Conservation (phyloP, 2,113 vertebrate species). For the Limnothrissa miodon region DNA sequence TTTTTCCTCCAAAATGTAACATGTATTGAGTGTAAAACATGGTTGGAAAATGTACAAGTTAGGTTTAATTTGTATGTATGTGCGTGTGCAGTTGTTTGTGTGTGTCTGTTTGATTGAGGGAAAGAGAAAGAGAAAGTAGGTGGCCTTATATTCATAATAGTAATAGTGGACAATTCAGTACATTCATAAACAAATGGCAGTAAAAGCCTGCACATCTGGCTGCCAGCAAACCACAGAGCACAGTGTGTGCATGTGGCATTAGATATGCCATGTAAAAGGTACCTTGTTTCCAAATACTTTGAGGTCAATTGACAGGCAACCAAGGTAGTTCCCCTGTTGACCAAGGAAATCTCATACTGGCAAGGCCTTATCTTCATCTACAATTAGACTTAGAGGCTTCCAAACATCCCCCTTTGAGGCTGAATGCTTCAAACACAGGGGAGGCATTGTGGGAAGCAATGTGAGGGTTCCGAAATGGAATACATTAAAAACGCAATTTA, state of each 20-base stretch:
- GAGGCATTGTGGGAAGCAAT: conserved; percentile 40
- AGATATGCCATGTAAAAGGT: neutral
- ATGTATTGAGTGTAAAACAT: neutral
- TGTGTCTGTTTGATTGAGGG: neutral
- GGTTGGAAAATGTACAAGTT: too few relatives aligned
- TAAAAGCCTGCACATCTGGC: neutral
- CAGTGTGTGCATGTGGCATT: neutral
- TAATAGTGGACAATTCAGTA: neutral
- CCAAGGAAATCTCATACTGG: neutral
- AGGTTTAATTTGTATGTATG: too few relatives aligned
- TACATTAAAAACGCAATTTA: conserved; percentile 53
- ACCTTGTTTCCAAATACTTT: neutral
- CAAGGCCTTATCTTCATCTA: neutral
- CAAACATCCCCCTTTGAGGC: conserved; percentile 17
- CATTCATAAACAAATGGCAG: neutral
- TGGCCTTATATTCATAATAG: neutral
- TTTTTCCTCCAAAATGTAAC: neutral
- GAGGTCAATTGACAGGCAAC: neutral
- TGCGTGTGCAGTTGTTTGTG: neutral
- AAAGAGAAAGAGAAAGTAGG: neutral
- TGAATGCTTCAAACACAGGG: conserved; percentile 31
- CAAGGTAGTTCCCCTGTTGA: neutral
- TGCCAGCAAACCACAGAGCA: neutral
- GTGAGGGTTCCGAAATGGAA: conserved; percentile 45
- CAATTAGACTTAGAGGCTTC: conserved; percentile 11